Base-by-base conservation (phyloP, 2,888 invertebrate genomes). In the Agriopis marginaria region DNA sequence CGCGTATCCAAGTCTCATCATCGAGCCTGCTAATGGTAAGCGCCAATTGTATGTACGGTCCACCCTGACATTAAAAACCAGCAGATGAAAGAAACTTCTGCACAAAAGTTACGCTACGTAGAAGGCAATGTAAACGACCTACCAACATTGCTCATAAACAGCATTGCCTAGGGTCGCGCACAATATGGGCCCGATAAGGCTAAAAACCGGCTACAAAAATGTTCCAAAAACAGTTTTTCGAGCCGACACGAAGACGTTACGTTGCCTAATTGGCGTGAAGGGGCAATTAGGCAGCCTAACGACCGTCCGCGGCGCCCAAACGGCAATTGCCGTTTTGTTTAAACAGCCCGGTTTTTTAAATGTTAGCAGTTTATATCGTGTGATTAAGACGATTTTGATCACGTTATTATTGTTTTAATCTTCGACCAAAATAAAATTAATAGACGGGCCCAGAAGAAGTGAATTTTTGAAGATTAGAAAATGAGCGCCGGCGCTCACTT, bases 221-320 rank as follows among this genome's bases (percentile, higher is more conserved):
- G 12, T 44, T 12, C 45, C 53, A 53, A 62, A 62, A 62, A 62
- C 75, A 76, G 81, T 81, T 86, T 87, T 54, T 85, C 81, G 79
- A 85, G 78, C 80, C 77, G 77, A 77, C 83, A 83, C 79, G 80
- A 82, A 85, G 87, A 87, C 84, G 85, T 86, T 86, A 72, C 73
- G 69, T 61, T 71, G 80, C 77, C 83, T 88, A 89, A 90, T 89
- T 89, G 89, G 83, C 82, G 80, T 76, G 82, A 80, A 82, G 80
- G 80, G 77, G 84, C 82, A 85, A 86, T 87, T 86, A 87, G 79
- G 74, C 65, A 63, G 75, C 76, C 77, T 84, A 86, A 87, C 85
- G 84, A 86, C 78, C 75, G 70, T 66, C 70, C 72, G 73, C 76
- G 75, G 73, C 54, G 72, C 76, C 73, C 72, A 68, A 72, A 75